phyloP scores from a whole-genome alignment of 2,888 invertebrate genomes.

The Lutraria lutraria region DNA sequence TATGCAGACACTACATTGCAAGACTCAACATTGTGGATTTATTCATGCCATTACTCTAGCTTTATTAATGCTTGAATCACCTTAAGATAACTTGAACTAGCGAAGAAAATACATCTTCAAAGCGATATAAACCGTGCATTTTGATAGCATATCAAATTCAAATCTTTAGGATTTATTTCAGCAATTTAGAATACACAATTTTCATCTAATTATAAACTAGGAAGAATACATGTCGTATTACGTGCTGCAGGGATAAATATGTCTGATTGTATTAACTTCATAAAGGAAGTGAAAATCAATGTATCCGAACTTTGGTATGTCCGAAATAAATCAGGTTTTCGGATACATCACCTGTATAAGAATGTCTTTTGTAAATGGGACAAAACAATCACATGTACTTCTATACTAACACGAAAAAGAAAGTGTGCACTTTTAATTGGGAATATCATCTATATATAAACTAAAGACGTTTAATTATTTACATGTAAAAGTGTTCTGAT shows the following conservation, averaged over 20 bases:
- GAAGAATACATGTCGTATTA: neutral
- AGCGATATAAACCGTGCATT: neutral
- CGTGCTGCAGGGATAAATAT: neutral
- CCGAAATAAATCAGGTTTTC: neutral
- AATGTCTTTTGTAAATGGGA: too few relatives aligned
- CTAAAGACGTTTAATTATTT: too few relatives aligned
- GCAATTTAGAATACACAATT: neutral
- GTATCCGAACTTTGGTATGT: neutral
- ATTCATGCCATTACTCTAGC: neutral
- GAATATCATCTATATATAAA: too few relatives aligned
- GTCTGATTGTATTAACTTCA: too few relatives aligned
- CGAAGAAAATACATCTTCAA: neutral
- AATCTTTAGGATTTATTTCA: neutral
- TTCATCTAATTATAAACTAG: neutral
- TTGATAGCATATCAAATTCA: neutral
- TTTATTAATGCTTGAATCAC: constrained; percentile 19
- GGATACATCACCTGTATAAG: too few relatives aligned
- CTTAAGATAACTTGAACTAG: constrained; percentile 10
- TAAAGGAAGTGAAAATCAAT: neutral
- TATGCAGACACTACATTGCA: neutral
- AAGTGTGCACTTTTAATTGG: too few relatives aligned
- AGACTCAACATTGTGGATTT: neutral
- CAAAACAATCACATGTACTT: too few relatives aligned
- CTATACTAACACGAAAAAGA: too few relatives aligned
- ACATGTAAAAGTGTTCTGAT: too few relatives aligned